Base-by-base conservation (phyloP, 2,113 vertebrate genomes). In the Manacus vitellinus region DNA sequence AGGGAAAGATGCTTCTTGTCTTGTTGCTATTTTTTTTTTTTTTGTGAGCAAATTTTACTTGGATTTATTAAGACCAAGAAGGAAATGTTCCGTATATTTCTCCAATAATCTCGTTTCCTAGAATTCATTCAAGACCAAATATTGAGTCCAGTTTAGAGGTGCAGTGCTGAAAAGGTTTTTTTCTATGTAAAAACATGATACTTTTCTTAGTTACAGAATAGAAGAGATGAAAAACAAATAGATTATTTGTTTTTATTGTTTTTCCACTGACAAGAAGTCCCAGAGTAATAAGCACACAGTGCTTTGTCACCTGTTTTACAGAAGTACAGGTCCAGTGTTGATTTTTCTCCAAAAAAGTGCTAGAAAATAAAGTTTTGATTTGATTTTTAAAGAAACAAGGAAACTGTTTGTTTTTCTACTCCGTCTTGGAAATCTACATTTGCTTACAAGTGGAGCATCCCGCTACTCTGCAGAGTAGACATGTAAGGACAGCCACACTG, bases 401-500 rank as follows among this genome's bases (percentile, higher is more conserved):
- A 55, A 55, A 35, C 33, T 4, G 3, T 30, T 77, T 44, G 4
- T 37, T 54, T 75, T 65, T 70, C 44, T 76, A 4, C 12, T 59
- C 17, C n/a, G 3, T 46, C 8, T 22, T 56, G 35, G 52, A 75
- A 76, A 33, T 33, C 18, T 24, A 43, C 21, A 5, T 43, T 71
- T 65, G 18, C 18, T 58, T 65, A 14, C 8, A 33, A 15, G 22
- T 30, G 7, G 39, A 35, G 17, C 33, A 28, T 68, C 46, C 35
- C 3, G 12, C 55, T 79, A 44, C 9, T 31, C 55, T 74, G 35
- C 33, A 58, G 52, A 62, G 33, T 23, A 44, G n/a, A 9, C 37
- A 10, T 0, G 0, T 56, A 47, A 58, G 20, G 68, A 35, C 31
- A 71, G 22, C 18, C 33, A 44, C 19, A 8, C 16, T 35, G 14